Conservation (phyloP, 1,140 invertebrate species). For the Dinothrombium tinctorium region DNA sequence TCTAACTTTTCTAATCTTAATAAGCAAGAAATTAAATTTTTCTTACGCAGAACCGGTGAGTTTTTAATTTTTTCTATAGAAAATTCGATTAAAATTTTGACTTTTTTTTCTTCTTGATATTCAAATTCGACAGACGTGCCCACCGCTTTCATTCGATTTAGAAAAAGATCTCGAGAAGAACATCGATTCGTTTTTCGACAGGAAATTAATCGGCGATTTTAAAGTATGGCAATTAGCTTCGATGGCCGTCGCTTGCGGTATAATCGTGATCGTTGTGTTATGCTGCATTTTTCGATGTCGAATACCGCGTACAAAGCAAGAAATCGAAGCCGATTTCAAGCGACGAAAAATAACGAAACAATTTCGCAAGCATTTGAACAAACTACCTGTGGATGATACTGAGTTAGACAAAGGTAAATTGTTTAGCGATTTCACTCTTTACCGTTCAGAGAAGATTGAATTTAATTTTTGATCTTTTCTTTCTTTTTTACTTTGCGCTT, state of each 20-base stretch:
- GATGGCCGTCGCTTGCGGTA: not conserved
- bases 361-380: conserved; percentile 48
- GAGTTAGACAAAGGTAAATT: not conserved
- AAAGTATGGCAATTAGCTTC: conserved; percentile 3
- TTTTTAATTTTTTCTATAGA: no score
- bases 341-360: conserved; percentile 51
- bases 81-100: no score
- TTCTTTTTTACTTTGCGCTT: no score
- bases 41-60: no score
- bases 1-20: no score
- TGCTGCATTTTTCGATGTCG: conserved; percentile 44
- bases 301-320: conserved; percentile 69
- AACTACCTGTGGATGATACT: conserved; percentile 40
- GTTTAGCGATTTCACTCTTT: no score
- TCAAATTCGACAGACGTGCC: no score
- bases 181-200: not conserved
- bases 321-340: conserved; percentile 70
- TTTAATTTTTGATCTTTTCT: no score
- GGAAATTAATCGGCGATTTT: not conserved
- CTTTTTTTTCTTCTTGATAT: no score
- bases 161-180: not conserved
- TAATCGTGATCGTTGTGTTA: not conserved
- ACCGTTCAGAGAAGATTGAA: no score
- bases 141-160: no score
- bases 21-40: no score